phyloP scores from a whole-genome alignment of 2,888 invertebrate species.

The Rotaria magnacalcarata region DNA sequence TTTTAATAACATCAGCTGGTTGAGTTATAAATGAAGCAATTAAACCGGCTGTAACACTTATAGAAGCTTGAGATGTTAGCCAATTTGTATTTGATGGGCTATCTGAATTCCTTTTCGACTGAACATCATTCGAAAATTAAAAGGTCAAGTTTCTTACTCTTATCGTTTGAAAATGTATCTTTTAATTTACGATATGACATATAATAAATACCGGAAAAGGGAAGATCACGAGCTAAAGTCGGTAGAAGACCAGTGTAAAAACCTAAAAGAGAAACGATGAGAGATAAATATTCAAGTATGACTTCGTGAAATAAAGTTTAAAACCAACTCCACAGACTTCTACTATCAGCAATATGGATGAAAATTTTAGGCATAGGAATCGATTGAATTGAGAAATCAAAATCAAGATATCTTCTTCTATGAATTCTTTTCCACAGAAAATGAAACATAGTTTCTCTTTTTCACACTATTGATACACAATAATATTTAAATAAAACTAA shows the following conservation, averaged over 20 bases:
- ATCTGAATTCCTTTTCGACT: background rate
- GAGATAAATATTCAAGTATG: background rate
- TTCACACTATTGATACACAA: no score
- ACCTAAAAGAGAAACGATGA: background rate
- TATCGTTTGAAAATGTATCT: background rate
- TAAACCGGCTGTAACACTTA: background rate
- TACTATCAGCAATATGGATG: no score
- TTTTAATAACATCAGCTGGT: constrained; percentile 36
- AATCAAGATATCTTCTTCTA: no score
- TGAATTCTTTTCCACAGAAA: no score
- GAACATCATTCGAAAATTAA: background rate
- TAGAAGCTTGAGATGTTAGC: background rate
- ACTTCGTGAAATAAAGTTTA: no score
- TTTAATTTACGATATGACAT: constrained; percentile 24
- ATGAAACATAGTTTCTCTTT: no score
- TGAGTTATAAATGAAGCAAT: constrained; percentile 8
- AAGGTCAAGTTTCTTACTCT: background rate
- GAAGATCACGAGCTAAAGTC: constrained; percentile 28
- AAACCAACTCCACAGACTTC: no score
- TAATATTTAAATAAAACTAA: background rate
- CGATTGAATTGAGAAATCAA: no score
- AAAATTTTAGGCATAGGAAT: no score
- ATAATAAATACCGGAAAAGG: constrained; percentile 30
- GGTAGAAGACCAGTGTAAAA: constrained; percentile 35
- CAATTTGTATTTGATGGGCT: background rate